Base-by-base conservation (phyloP, 2,888 invertebrate species). In the Halictus ligatus region DNA sequence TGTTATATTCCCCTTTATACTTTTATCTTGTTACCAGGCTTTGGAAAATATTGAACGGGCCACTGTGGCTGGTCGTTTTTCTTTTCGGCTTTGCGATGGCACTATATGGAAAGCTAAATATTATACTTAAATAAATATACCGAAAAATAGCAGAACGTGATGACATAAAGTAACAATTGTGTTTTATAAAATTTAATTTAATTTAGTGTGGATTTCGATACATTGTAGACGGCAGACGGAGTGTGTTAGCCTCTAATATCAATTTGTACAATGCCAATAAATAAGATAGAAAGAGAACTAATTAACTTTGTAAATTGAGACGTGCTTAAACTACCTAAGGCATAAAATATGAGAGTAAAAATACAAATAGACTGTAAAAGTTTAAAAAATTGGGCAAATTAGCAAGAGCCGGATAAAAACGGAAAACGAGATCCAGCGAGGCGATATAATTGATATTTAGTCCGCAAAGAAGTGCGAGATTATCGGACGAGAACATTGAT, bases 401-500 rank as follows among this genome's bases (percentile, higher is more conserved):
- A 8, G 18, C 8, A 25, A 15, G 29, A 64, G 64, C 29, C n/a
- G 15, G 0, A 64, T 64, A 29, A 29, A 64, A 18, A 18, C 15
- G 15, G n/a, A 5, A 58, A 7, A 25, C 15, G 64, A 15, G 29
- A 29, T 64, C 15, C 60, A 15, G 29, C 25, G 29, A 64, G 29
- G 29, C 29, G 29, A 29, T 15, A 64, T 64, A 6, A 29, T 15
- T 29, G 64, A 64, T 21, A 21, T 67, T 35, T 40, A 40, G 13
- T 71, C 13, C 13, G 43, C 10, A 43, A 71, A 71, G 40, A 71
- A n/a, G 43, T 43, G 13, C 40, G 12, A 40, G 5, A 71, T 43
- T n/a, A 71, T 71, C 43, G 40, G 13, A n/a, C n/a, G 71, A 13
- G 71, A 43, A 43, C 40, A 71, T 71, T 71, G 71, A 71, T 71